Conservation (phyloP, 2,113 vertebrate species). For the Eulemur macaco region DNA sequence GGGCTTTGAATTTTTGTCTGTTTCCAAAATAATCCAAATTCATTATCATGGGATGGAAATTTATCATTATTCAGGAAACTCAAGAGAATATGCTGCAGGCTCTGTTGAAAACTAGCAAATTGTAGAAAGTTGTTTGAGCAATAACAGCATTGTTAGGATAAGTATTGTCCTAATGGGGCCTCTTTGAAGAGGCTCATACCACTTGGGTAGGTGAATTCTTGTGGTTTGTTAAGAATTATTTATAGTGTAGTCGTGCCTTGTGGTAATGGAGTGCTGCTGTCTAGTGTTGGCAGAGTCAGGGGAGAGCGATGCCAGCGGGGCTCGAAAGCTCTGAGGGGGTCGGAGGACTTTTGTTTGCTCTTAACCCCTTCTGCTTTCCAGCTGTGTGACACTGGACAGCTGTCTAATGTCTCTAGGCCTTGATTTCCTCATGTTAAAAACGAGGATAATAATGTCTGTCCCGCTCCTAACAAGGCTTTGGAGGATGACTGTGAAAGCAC, state of each 20-base stretch:
- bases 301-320: not conserved
- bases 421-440: not conserved
- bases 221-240: not conserved
- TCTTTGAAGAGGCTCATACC: not conserved
- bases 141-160: not conserved
- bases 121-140: not conserved
- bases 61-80: not conserved
- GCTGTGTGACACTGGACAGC: not conserved
- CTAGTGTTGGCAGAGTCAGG: not conserved
- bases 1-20: conserved; percentile 18
- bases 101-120: not conserved
- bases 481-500: not conserved
- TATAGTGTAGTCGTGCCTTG: not conserved
- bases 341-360: not conserved
- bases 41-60: not conserved
- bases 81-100: not conserved
- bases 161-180: not conserved
- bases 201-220: not conserved
- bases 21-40: conserved; percentile 1
- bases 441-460: not conserved
- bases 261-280: not conserved
- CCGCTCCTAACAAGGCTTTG: not conserved
- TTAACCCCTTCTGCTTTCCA: not conserved
- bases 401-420: not conserved
- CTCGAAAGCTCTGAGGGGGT: not conserved